Evolutionary conservation across 53 echinoderm and acorn worm species (phyloP), one percentile per base, ranked within the genome.

Genomic region (Hippasteria phrygiana): DNA sequence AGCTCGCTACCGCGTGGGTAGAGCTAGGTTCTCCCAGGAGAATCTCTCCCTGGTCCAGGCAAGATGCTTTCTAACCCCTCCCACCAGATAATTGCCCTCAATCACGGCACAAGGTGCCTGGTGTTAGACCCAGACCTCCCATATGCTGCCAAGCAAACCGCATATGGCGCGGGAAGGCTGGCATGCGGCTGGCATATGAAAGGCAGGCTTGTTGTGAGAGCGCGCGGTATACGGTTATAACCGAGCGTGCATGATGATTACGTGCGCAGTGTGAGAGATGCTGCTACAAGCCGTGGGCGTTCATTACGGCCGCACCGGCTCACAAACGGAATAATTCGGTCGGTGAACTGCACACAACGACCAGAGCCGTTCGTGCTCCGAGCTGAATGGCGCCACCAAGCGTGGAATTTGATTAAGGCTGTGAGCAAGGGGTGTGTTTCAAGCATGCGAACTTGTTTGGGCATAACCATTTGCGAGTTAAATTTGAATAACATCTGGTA

Each of bases 141-240:
- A 82, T 82, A 82, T 82, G 82, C 82, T 82, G 66, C 45, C 36
- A 28, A 82, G 43, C 82, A 65, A 45, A 62, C 62, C 41, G 80
- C 80, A 28, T 17, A 42, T 17, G 63, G 46, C 17, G 55, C 54
- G 51, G 38, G 55, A 41, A 78, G 22, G 55, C 34, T 38, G 38
- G 55, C 78, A 59, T 33, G 59, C 56, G 47, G 43, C 24, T 63
- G 65, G 42, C 82, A 66, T 82, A 66, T 66, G 82, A 80, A 5
- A 67, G 69, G 33, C 69, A 9, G 69, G 69, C 69, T 26, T 35
- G 69, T 31, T 33, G 33, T 36, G 69, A 26, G 32, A 43, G 24
- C 47, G 29, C 43, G 43, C 20, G 74, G 20, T 76, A 26, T 37
- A 38, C 59, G 24, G 56, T 55, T 62, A 76, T 32, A 76, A 79